phyloP scores from a whole-genome alignment of 2,888 invertebrate species.

The Callyntrura sp. region DNA sequence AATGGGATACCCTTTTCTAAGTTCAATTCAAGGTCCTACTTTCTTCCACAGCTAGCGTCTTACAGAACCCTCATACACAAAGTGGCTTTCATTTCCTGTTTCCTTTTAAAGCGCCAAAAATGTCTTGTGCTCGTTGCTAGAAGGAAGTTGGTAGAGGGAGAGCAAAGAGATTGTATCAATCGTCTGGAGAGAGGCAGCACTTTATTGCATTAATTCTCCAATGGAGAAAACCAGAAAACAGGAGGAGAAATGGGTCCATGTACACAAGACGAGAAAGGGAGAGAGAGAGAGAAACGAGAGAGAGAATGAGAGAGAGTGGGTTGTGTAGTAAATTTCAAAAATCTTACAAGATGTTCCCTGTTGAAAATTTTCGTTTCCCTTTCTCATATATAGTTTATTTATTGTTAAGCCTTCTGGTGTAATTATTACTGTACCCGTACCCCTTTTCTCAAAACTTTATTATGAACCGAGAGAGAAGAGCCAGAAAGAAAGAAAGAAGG shows the following conservation, averaged over 20 bases:
- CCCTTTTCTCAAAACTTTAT: constrained; percentile 44
- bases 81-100: constrained; percentile 56
- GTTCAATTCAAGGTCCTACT: constrained; percentile 4
- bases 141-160: background rate
- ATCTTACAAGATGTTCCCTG: constrained; percentile 41
- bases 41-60: background rate
- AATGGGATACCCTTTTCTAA: background rate
- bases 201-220: constrained; percentile 51
- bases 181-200: constrained; percentile 30
- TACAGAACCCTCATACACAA: constrained; percentile 9
- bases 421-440: constrained; percentile 51
- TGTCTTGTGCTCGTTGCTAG: constrained; percentile 29
- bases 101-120: constrained; percentile 60
- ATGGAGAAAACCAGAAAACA: constrained; percentile 33
- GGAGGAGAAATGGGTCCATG: background rate
- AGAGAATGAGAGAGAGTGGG: too few species aligned
- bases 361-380: constrained; percentile 4
- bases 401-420: constrained; percentile 27
- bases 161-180: constrained; percentile 52
- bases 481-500: constrained; percentile 3
- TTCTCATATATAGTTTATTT: constrained; percentile 29
- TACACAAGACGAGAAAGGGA: too few species aligned
- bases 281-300: too few species aligned
- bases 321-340: constrained; percentile 33
- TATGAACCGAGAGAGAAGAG: background rate